Conservation (phyloP, 2,888 invertebrate genomes). For the Meandrusa payeni region DNA sequence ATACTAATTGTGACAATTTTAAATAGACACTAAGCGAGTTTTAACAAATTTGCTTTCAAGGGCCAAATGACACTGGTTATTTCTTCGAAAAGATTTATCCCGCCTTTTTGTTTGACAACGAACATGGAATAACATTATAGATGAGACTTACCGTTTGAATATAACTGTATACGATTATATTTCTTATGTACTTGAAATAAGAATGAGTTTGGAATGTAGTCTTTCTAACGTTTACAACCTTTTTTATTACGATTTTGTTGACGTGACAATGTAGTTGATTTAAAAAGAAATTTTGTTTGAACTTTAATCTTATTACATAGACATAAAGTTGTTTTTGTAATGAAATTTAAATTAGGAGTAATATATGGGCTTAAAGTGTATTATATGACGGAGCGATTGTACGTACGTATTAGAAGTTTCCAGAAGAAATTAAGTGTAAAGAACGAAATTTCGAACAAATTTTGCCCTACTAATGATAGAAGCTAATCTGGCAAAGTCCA, state of each 20-base stretch:
- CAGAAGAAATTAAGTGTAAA: too few relatives aligned
- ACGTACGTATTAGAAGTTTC: too few relatives aligned
- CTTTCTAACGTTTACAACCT: not conserved
- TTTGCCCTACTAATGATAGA: too few relatives aligned
- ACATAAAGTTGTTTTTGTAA: not conserved
- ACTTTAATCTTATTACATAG: not conserved
- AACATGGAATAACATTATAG: conserved; percentile 11
- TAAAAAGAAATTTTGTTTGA: not conserved
- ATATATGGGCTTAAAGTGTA: too few relatives aligned
- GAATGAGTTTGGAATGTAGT: not conserved
- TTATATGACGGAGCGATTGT: too few relatives aligned
- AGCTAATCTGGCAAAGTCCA: too few relatives aligned
- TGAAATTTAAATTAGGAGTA: too few relatives aligned
- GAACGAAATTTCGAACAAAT: too few relatives aligned
- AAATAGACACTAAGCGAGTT: conserved; percentile 1
- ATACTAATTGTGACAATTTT: conserved; percentile 6
- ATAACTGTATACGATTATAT: too few relatives aligned
- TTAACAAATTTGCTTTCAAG: not conserved
- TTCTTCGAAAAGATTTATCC: conserved; percentile 5
- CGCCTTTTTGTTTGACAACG: conserved; percentile 10
- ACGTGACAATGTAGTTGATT: conserved; percentile 2
- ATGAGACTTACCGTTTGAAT: too few relatives aligned
- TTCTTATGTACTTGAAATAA: not conserved
- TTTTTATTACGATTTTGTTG: not conserved
- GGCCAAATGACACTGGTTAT: conserved; percentile 6